A percentile compares a stretch with the other conserved stretches of the same genome.
phyloP scores from a whole-genome alignment of 2,888 invertebrate species.

The Pogonocherus hispidulus region DNA sequence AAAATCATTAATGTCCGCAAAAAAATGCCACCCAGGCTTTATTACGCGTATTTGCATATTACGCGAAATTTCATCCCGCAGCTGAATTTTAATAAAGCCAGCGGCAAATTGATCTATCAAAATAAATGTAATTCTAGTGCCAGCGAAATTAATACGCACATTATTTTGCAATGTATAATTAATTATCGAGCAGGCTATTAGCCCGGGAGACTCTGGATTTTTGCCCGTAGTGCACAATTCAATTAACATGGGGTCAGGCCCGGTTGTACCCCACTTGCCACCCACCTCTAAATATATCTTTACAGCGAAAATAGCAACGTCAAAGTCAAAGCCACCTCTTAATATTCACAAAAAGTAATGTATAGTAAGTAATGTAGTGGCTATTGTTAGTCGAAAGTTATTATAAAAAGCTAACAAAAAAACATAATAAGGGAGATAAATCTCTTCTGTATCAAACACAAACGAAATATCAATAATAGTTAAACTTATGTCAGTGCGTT shows the following conservation, averaged over 20 bases:
- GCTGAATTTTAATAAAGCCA: constrained; percentile 27
- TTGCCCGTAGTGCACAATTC: constrained; percentile 55
- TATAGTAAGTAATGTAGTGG: no score
- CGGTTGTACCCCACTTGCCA: no score
- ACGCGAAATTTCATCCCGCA: constrained; percentile 16
- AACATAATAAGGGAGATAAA: no score
- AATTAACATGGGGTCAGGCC: constrained; percentile 57
- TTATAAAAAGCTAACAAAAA: no score
- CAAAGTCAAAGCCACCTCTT: no score
- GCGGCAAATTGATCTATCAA: constrained; percentile 22
- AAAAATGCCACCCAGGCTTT: constrained; percentile 32
- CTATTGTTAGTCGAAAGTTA: no score
- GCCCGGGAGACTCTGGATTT: constrained; percentile 43
- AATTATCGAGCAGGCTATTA: constrained; percentile 57
- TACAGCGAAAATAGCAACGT: no score
- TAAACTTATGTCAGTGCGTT: no score
- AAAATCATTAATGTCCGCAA: constrained; percentile 34
- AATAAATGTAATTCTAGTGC: constrained; percentile 28
- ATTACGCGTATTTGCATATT: constrained; percentile 25
- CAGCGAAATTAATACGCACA: constrained; percentile 53
- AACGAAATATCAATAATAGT: no score
- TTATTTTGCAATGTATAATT: constrained; percentile 55
- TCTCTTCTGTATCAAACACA: no score
- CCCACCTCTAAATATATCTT: no score
- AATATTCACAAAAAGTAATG: no score